Base-by-base conservation (phyloP, 2,113 vertebrate genomes). In the Phycodurus eques region DNA sequence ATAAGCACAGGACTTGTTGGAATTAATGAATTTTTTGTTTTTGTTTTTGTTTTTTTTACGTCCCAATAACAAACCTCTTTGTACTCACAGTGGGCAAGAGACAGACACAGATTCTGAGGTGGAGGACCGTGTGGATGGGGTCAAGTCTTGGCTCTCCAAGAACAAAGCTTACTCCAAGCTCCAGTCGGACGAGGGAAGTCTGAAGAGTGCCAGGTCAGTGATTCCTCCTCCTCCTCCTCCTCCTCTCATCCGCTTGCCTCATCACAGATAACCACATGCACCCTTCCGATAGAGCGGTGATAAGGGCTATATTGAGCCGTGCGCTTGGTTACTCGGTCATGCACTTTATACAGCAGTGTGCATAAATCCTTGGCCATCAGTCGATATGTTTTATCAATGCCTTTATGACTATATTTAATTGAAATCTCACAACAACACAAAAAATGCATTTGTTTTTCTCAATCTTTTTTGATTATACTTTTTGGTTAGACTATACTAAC, bases 81-180 rank as follows among this genome's bases (percentile, higher is more conserved):
- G 53, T 73, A 72, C 70, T 0, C 73, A 57, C 93, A 99, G 97
- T 0, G 96, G 95, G 0, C 96, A 96, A 0, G 96, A 97, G 71
- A 96, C 95, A 0, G 97, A 98, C 2, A 92, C 93, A 17, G 98
- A 99, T 83, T 99, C 95, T 0, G 98, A 99, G 83, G 92, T 99
- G 79, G 98, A 99, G 84, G 95, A 99, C 70, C 96, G 97, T 0
- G 97, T 99, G 63, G 97, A 99, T 0, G 96, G 95, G 8, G 96
- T 99, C 78, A 99, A 99, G 84, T 96, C 96, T 5, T 97, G 96
- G 96, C 92, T 99, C 51, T 98, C 91, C 0, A 93, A 91, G 82
- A 93, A 92, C 81, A 93, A 93, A 85, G 89, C 89, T 75, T 90
- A 90, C 68, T 90, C 92, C 78, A 99, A 98, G 90, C 91, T 94